These are phyloP conservation scores for Myrmophylax atrothorax DNA, from an alignment of 2,113 vertebrate genomes.

Conservation along the genomic window DNA sequence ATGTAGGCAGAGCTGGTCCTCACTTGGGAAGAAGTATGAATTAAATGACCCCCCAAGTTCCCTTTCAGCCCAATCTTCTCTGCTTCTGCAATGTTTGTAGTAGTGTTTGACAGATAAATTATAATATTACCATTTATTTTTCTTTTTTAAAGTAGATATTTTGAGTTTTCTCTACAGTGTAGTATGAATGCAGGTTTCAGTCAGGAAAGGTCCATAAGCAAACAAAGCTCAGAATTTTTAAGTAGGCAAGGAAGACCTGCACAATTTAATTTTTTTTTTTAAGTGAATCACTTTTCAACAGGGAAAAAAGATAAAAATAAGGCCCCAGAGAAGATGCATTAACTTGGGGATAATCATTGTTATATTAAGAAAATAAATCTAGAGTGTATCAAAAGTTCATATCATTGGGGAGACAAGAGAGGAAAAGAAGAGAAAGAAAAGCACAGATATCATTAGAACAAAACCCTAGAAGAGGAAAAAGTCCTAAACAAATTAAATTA, in stretches of 20 bases:
- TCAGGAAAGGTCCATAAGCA: not conserved
- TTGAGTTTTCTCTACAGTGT: not conserved
- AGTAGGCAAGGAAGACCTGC: not conserved
- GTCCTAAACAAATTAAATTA: conserved; percentile 67
- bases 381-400: not conserved
- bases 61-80: not conserved
- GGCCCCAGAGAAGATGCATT: not conserved
- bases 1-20: not conserved
- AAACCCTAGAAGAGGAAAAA: not conserved
- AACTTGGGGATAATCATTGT: not conserved
- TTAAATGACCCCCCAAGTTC: not conserved
- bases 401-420: not conserved
- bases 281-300: not conserved
- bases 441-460: not conserved
- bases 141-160: not conserved
- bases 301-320: not conserved
- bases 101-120: not conserved
- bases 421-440: not conserved
- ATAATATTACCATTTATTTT: not conserved
- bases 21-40: not conserved
- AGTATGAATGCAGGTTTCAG: not conserved
- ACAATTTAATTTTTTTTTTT: not conserved
- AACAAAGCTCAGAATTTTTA: not conserved
- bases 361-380: not conserved
- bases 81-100: not conserved